Evolutionary conservation across 2,888 invertebrate species (phyloP), one percentile per base, ranked within the genome.

Genomic region (Oxystoma pomonae): DNA sequence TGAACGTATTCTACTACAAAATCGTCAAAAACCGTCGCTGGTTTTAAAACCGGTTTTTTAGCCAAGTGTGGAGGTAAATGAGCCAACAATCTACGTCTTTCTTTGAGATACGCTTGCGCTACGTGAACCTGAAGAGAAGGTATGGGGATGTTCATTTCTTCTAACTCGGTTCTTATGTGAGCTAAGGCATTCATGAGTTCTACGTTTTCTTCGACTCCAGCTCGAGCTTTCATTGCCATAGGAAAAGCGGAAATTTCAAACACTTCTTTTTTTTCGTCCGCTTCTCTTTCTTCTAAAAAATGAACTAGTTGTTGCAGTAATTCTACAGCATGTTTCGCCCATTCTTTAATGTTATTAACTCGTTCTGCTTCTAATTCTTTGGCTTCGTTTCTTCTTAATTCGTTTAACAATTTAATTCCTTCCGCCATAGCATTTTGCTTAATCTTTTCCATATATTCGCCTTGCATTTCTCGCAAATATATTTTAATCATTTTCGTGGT

Each of bases 1-100:
- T 76, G 77, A 0, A 83, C 85, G 71, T 83, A 83, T 62, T 79
- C 72, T 70, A 82, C 81, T 1, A 84, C 83, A 58, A 84, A 70
- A 19, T 78, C 72, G 59, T 86, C 85, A 21, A 75, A 72, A 51
- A 75, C 74, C 9, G 74, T 75, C 0, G 76, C 74, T 1, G 77
- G 75, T 68, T 74, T 73, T 1, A 73, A 58, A 57, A 64, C 22
- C 17, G 58, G 12, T 67, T 69, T 71, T 66, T 64, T 61, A 69
- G 65, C 78, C 68, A 61, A 69, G 20, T 68, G 55, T 9, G 66
- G 58, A 1, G 74, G 76, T 12, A 74, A 49, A 61, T 70, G 71
- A 1, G 55, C 49, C 16, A 71, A 62, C 12, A 75, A 59, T 59
- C 70, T 68, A 21, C 62, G 64, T 52, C 70, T 67, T 1, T 72